These are phyloP conservation scores for Harpagus bidentatus DNA, from an alignment of 2,113 vertebrate genomes.

Conservation along the genomic window DNA sequence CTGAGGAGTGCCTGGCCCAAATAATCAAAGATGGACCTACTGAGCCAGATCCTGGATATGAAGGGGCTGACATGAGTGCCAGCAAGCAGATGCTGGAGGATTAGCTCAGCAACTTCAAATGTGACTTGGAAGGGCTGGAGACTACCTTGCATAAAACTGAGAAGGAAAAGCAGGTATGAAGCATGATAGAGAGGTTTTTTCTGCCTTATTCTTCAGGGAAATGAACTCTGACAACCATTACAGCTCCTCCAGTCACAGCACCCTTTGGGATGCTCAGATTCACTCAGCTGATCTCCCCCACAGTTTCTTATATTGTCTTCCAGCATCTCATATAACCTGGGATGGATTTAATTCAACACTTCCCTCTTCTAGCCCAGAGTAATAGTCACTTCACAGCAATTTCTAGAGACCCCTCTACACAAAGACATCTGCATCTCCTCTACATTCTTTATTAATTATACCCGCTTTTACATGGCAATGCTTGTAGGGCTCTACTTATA, in stretches of 20 bases:
- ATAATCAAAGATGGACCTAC: constrained; percentile 22
- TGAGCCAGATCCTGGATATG: constrained; percentile 30
- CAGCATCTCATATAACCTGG: neutral
- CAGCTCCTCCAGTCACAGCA: neutral
- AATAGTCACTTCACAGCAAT: neutral
- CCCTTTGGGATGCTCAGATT: neutral
- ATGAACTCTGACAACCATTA: neutral
- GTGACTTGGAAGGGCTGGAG: constrained; percentile 52
- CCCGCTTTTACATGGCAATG: neutral
- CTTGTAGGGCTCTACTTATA: neutral
- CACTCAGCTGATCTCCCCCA: neutral
- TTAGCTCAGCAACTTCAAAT: constrained; percentile 41
- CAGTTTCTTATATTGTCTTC: neutral
- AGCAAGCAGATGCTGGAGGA: constrained; percentile 33
- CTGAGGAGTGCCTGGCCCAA: constrained; percentile 39
- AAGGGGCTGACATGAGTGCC: neutral
- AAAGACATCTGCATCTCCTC: neutral
- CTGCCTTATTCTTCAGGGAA: neutral
- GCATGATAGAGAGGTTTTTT: neutral
- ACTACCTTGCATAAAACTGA: constrained; percentile 37
- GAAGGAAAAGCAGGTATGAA: constrained; percentile 58
- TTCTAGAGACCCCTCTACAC: neutral
- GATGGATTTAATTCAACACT: neutral
- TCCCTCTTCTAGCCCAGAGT: neutral
- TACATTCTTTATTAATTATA: neutral